Conservation (phyloP, 2,797 vertebrate species). For the Lagorchestes hirsutus region DNA sequence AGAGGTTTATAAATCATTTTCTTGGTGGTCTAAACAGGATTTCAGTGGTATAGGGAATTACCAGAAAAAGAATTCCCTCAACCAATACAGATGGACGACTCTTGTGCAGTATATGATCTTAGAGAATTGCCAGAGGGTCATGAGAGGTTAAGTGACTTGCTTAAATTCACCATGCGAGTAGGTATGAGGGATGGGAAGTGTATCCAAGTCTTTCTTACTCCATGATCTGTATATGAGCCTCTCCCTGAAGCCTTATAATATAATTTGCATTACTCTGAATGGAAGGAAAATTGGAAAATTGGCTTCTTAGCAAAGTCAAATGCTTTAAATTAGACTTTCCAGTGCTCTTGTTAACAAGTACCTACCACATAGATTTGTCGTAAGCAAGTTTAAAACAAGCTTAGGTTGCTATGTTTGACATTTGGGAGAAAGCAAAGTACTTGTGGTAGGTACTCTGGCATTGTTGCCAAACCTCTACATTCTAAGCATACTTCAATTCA, state of each 20-base stretch:
- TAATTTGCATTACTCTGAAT: neutral
- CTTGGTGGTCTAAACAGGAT: neutral
- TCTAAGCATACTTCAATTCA: neutral
- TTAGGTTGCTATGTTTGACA: slow-evolving; percentile 44
- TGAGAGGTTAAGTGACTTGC: neutral
- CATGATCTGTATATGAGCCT: neutral
- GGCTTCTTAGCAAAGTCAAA: neutral
- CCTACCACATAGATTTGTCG: neutral
- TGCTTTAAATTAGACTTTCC: neutral
- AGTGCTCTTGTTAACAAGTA: neutral
- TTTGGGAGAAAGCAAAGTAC: slow-evolving; percentile 48
- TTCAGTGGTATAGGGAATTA: neutral
- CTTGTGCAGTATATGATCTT: neutral
- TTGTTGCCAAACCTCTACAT: slow-evolving; percentile 17
- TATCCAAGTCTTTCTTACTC: neutral
- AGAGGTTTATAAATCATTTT: neutral
- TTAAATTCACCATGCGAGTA: neutral
- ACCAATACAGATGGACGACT: neutral
- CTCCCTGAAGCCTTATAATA: neutral
- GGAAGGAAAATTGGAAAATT: slow-evolving; percentile 53
- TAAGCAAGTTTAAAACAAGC: neutral
- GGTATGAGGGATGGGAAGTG: neutral
- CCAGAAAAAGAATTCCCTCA: neutral
- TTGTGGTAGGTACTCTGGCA: neutral
- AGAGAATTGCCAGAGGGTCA: neutral